A percentile compares a stretch with the other conserved stretches of the same genome.
Conservation (phyloP, 2,888 invertebrate species). For the Himalopsyche tibetana region DNA sequence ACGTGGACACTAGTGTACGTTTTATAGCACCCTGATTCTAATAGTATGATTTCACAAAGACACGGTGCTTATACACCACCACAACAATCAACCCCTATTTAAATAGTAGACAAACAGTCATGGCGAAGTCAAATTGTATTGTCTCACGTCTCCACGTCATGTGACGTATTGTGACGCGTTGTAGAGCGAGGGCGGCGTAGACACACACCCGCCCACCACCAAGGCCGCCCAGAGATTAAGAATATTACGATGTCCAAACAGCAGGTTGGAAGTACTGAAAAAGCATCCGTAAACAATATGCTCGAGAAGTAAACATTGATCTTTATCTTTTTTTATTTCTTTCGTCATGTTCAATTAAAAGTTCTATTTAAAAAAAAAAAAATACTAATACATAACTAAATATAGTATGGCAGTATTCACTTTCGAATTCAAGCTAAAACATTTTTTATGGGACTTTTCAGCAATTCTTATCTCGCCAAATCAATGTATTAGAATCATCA, state of each 20-base stretch:
- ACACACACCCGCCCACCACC: constrained; percentile 34
- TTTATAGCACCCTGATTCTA: too few species aligned
- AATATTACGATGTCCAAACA: constrained; percentile 31
- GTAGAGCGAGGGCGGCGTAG: constrained; percentile 34
- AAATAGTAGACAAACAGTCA: neutral
- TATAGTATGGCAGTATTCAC: too few species aligned
- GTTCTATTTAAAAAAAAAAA: too few species aligned
- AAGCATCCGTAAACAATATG: constrained; percentile 31
- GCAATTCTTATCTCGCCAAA: too few species aligned
- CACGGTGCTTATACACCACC: neutral
- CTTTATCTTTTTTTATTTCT: too few species aligned
- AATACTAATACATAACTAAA: too few species aligned
- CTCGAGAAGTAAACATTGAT: neutral
- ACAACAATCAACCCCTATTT: neutral
- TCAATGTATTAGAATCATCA: too few species aligned
- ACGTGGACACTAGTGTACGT: too few species aligned
- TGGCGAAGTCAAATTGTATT: neutral
- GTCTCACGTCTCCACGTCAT: constrained; percentile 7
- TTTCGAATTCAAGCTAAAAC: too few species aligned
- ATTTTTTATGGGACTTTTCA: too few species aligned
- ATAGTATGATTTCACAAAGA: neutral
- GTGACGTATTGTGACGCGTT: constrained; percentile 30
- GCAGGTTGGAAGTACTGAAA: constrained; percentile 8
- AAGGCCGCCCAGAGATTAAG: constrained; percentile 38
- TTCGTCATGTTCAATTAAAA: too few species aligned